Evolutionary conservation across 2,113 vertebrate species (phyloP).

Genomic region (Dasyurus viverrinus): DNA sequence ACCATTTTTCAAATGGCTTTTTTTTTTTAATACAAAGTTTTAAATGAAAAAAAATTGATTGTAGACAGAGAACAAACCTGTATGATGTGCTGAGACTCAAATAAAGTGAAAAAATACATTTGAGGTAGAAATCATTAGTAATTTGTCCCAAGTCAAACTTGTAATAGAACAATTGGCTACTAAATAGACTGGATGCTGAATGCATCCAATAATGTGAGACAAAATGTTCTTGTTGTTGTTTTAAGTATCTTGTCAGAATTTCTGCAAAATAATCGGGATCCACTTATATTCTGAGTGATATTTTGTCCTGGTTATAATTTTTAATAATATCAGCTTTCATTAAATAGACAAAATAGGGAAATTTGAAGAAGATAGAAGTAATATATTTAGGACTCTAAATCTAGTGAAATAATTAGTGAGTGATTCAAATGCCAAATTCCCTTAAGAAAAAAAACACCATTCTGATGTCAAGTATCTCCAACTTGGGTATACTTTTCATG

Average conservation of each 20-base stretch:
- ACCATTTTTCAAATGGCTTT: too few species aligned
- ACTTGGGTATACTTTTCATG: background rate
- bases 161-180: too few species aligned
- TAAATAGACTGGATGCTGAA: background rate
- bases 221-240: background rate
- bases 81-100: too few species aligned
- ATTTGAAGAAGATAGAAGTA: background rate
- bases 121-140: too few species aligned
- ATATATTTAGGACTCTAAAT: background rate
- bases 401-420: background rate
- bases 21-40: too few species aligned
- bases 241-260: background rate
- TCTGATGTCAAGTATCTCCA: background rate
- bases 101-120: too few species aligned
- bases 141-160: too few species aligned
- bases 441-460: background rate
- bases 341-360: background rate
- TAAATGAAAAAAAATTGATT: too few species aligned
- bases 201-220: background rate
- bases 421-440: background rate
- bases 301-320: background rate
- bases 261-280: background rate
- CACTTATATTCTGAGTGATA: background rate
- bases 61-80: too few species aligned
- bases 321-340: background rate